Evolutionary conservation across 2,888 invertebrate species (phyloP).

Genomic region (Helobdella robusta): DNA sequence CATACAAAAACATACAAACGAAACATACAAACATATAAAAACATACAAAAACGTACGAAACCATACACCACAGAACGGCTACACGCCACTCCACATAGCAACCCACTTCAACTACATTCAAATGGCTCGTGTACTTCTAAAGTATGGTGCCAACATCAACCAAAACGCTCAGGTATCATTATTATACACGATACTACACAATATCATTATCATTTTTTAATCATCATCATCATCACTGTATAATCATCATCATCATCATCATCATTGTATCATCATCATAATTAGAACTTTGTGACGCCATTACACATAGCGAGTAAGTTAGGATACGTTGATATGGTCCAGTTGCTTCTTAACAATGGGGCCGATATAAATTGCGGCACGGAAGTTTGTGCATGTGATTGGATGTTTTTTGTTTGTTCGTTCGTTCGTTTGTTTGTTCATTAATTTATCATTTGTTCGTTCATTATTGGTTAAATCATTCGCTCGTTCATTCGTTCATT

Average conservation of each 20-base stretch:
- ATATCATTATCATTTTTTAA: neutral
- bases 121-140: conserved; percentile 82
- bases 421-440: too few species aligned
- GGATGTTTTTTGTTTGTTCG: too few species aligned
- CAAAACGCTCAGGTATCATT: conserved; percentile 74
- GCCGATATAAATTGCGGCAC: conserved; percentile 13
- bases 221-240: neutral
- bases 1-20: too few species aligned
- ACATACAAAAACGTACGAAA: too few species aligned
- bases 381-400: neutral
- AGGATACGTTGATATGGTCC: conserved; percentile 9
- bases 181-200: too few species aligned
- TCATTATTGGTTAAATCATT: too few species aligned
- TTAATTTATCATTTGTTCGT: too few species aligned
- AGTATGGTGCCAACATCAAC: conserved; percentile 94
- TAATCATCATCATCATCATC: neutral
- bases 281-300: conserved; percentile 18
- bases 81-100: conserved; percentile 96
- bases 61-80: conserved; percentile 86
- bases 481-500: too few species aligned
- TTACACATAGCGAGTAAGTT: conserved; percentile 17
- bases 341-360: neutral
- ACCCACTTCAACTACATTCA: conserved; percentile 98
- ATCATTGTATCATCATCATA: neutral
- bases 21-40: too few species aligned